phyloP scores from a whole-genome alignment of 1,140 invertebrate genomes.

The Melipona quadrifasciata region DNA sequence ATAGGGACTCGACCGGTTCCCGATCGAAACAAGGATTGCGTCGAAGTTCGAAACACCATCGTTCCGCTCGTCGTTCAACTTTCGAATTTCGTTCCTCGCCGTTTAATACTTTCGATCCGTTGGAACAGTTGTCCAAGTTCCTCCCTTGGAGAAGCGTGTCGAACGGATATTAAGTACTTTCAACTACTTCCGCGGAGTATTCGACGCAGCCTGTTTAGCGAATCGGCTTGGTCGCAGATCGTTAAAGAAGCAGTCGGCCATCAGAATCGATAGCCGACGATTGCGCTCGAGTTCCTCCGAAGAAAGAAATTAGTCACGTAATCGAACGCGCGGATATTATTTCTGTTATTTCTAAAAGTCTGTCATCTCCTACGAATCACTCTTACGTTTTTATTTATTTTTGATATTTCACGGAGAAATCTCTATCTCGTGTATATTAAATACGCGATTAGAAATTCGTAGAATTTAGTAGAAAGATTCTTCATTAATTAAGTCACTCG shows the following conservation, averaged over 20 bases:
- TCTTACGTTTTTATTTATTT: not conserved
- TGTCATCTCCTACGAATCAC: not conserved
- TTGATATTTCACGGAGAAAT: not conserved
- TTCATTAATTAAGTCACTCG: too few species aligned
- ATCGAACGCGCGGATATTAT: too few species aligned
- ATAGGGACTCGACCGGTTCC: constrained; percentile 1
- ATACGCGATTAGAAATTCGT: too few species aligned
- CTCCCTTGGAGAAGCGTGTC: not conserved
- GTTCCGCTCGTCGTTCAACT: not conserved
- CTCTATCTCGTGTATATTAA: too few species aligned
- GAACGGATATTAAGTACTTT: constrained; percentile 22
- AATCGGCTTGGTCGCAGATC: not conserved
- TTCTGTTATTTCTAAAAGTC: not conserved
- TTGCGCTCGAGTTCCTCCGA: not conserved
- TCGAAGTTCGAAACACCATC: constrained; percentile 13
- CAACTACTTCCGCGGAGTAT: not conserved
- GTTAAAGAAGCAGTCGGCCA: not conserved
- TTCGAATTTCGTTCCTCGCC: constrained; percentile 1
- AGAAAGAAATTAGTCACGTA: not conserved
- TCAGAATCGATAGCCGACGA: not conserved
- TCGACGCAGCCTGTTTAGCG: constrained; percentile 12
- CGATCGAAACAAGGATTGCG: not conserved
- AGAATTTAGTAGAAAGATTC: too few species aligned
- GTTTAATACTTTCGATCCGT: constrained; percentile 30
- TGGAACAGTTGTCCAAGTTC: not conserved